These are phyloP conservation scores for Lutjanus erythropterus DNA, from an alignment of 2,113 vertebrate species.

Conservation along the genomic window DNA sequence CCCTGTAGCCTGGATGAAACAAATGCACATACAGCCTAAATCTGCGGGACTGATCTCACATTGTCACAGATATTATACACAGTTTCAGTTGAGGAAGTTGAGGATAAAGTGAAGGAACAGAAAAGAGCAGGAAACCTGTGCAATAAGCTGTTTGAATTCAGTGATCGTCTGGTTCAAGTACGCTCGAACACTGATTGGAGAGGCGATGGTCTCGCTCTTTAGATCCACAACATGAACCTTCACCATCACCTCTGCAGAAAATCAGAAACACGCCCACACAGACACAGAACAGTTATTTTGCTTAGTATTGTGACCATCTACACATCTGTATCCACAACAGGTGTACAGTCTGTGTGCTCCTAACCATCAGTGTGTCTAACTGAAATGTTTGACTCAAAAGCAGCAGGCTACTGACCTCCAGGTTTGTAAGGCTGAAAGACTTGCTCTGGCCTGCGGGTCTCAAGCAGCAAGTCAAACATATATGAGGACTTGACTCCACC, in stretches of 20 bases:
- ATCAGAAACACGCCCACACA: conserved; percentile 41
- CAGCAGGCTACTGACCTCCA: conserved; percentile 88
- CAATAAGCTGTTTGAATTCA: conserved; percentile 97
- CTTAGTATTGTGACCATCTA: not conserved
- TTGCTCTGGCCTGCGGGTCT: conserved; percentile 93
- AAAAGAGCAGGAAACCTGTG: conserved; percentile 87
- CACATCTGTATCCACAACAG: not conserved
- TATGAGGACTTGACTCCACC: conserved; percentile 98
- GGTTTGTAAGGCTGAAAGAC: conserved; percentile 97
- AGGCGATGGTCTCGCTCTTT: conserved; percentile 91
- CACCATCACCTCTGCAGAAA: conserved; percentile 96
- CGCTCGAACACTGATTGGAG: conserved; percentile 93
- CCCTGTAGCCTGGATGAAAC: conserved; percentile 86
- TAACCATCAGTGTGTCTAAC: no score
- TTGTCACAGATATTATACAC: not conserved
- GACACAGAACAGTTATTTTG: not conserved
- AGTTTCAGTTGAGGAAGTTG: not conserved
- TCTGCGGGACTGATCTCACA: not conserved
- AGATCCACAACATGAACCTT: conserved; percentile 96
- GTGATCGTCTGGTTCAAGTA: conserved; percentile 96
- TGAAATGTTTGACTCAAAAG: not conserved
- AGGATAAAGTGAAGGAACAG: not conserved
- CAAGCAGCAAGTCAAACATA: conserved; percentile 97
- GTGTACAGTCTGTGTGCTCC: no score
- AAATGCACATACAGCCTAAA: not conserved